Percentiles rank a stretch among this genome's conserved stretches.
Conservation (phyloP, 2,113 vertebrate species). For the Aplodontia rufa region DNA sequence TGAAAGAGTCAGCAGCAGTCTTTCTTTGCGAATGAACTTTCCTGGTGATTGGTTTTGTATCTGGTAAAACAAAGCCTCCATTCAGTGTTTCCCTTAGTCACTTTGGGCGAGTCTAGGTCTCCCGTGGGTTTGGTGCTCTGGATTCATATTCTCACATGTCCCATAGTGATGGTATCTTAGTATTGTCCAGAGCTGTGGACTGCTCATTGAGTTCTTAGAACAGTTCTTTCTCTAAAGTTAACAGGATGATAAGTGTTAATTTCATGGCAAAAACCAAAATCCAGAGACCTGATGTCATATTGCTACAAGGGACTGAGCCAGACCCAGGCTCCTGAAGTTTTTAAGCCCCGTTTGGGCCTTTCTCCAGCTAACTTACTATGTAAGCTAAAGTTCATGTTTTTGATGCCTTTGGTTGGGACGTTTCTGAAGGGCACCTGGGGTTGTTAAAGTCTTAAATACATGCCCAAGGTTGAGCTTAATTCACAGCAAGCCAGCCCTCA, state of each 20-base stretch:
- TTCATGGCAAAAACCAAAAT: background rate
- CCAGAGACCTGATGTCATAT: background rate
- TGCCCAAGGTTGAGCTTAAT: background rate
- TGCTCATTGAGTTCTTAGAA: background rate
- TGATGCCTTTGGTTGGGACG: background rate
- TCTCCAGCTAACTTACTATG: background rate
- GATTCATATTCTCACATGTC: background rate
- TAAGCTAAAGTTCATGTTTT: background rate
- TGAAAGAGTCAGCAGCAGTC: background rate
- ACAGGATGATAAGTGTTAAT: background rate
- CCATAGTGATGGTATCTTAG: background rate
- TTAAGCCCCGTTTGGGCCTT: background rate
- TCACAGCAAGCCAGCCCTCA: background rate
- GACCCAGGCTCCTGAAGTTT: background rate
- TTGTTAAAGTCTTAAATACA: background rate
- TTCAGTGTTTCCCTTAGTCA: constrained; percentile 18
- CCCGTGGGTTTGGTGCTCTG: background rate
- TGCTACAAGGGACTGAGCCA: background rate
- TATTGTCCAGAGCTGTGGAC: background rate
- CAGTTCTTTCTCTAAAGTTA: background rate
- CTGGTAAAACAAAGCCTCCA: background rate
- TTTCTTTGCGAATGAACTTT: constrained; percentile 28
- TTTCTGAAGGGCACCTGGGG: background rate
- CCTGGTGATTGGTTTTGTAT: constrained; percentile 4
- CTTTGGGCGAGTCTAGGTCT: background rate